Conservation (phyloP, 2,113 vertebrate species). For the Alethe diademata region DNA sequence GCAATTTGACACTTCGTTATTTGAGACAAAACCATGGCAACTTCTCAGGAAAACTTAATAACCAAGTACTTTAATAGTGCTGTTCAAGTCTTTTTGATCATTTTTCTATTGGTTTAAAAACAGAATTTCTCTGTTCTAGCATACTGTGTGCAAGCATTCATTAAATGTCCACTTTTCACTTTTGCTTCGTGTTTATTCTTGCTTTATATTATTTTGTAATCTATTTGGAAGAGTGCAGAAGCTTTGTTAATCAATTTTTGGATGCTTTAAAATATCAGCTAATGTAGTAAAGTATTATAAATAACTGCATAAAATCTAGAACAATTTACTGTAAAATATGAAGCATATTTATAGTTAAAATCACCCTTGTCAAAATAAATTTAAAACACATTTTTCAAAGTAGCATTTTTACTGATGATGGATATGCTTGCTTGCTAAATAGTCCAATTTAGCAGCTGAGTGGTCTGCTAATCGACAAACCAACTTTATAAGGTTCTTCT, state of each 20-base stretch:
- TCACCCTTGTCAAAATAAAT: not conserved
- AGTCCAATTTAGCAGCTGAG: not conserved
- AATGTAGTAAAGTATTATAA: not conserved
- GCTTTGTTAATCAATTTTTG: not conserved
- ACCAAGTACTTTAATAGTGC: not conserved
- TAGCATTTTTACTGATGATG: not conserved
- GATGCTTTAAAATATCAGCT: not conserved
- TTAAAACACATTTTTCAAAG: not conserved
- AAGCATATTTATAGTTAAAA: not conserved
- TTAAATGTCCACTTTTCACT: not conserved
- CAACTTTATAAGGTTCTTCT: not conserved
- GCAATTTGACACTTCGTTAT: not conserved
- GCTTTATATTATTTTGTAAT: not conserved
- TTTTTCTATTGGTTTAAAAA: slow-evolving; percentile 28
- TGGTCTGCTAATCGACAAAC: not conserved
- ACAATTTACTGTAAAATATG: not conserved
- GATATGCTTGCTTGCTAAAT: not conserved
- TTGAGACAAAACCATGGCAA: not conserved
- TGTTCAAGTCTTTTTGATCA: not conserved
- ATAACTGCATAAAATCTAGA: not conserved
- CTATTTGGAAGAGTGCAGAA: not conserved
- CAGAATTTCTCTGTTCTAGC: slow-evolving; percentile 30
- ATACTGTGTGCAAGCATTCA: slow-evolving; percentile 2
- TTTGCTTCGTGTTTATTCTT: not conserved
- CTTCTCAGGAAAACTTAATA: not conserved